Evolutionary conservation across 2,888 invertebrate species (phyloP).

Genomic region (Lottia scabra): DNA sequence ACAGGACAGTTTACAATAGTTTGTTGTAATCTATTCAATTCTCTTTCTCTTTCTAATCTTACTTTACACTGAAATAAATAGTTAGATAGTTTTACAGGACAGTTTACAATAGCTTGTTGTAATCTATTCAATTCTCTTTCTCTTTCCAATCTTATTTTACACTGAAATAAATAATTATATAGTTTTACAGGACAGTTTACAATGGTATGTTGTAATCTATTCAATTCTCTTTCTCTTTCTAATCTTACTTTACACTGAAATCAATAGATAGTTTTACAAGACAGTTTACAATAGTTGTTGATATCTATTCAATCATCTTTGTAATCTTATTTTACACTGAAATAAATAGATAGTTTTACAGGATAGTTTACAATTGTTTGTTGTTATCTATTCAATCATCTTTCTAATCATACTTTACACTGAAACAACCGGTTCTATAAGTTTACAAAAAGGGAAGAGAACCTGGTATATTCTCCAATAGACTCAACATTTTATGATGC

Average conservation of each 20-base stretch:
- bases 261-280: no score
- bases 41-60: slow-evolving; percentile 53
- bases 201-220: slow-evolving; percentile 53
- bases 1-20: no score
- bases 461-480: no score
- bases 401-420: slow-evolving; percentile 57
- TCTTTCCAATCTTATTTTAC: slow-evolving; percentile 53
- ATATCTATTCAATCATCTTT: no score
- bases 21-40: slow-evolving; percentile 54
- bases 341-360: no score
- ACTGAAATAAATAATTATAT: slow-evolving; percentile 42
- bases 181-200: no score
- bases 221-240: slow-evolving; percentile 53
- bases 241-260: slow-evolving; percentile 58
- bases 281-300: no score
- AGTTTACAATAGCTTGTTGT: no score
- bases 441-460: no score
- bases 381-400: slow-evolving; percentile 52
- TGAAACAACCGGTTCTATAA: slow-evolving; percentile 32
- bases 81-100: neutral
- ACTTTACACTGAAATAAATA: slow-evolving; percentile 52
- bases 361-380: slow-evolving; percentile 58
- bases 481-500: no score
- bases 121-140: slow-evolving; percentile 53
- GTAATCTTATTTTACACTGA: no score